Evolutionary conservation across 2,797 vertebrate species (phyloP).

Genomic region (Ceryle rudis): DNA sequence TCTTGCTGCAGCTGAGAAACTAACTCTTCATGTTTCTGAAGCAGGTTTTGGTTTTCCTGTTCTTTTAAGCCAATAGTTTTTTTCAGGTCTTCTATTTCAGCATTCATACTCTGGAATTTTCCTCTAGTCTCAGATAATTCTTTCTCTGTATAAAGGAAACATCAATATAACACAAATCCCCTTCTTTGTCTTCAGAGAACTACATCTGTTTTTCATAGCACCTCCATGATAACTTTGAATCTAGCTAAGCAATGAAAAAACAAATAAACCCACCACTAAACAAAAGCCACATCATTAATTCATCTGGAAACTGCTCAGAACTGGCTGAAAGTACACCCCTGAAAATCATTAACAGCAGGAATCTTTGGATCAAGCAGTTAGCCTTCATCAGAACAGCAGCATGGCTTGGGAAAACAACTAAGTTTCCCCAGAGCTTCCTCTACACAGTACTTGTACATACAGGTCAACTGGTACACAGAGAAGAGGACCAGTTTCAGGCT

Average conservation of each 20-base stretch:
- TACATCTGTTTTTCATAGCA: background rate
- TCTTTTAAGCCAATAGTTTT: conserved; percentile 74
- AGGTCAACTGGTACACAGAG: background rate
- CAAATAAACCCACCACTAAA: background rate
- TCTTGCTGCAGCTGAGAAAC: conserved; percentile 83
- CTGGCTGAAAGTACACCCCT: background rate
- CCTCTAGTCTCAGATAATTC: conserved; percentile 73
- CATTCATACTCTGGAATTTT: conserved; percentile 78
- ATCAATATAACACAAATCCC: background rate
- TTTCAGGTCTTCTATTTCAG: conserved; percentile 82
- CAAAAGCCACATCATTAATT: background rate
- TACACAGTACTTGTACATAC: background rate
- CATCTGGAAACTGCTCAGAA: background rate
- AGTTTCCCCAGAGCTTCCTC: background rate
- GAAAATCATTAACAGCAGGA: background rate
- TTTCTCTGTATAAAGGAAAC: conserved; percentile 66
- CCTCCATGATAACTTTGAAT: background rate
- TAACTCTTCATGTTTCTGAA: conserved; percentile 76
- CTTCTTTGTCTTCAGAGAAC: background rate
- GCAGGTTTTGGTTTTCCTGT: conserved; percentile 76
- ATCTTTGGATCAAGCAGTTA: background rate
- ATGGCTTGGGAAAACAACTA: background rate
- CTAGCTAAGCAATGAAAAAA: background rate
- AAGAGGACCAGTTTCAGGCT: background rate
- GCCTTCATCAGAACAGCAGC: background rate